Base-by-base conservation (phyloP, 2,113 vertebrate genomes). In the Panthera leo region DNA sequence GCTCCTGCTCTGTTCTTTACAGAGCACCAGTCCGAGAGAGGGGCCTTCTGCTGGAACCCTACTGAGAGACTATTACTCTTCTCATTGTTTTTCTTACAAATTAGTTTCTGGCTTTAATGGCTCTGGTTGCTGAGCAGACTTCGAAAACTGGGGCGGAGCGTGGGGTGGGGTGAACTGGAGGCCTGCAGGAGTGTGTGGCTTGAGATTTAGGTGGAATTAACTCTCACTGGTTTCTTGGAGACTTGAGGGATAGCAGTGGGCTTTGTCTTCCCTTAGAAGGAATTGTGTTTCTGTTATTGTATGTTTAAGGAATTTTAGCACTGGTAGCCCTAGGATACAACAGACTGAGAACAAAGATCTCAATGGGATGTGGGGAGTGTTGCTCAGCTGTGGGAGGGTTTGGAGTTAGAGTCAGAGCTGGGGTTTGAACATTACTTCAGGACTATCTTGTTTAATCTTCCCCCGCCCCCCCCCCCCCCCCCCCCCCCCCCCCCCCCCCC, bases 21-120 rank as follows among this genome's bases (percentile, higher is more conserved):
- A 45, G 39, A 12, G 2, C 63, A 3, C 27, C 2, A 19, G 92
- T 86, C 90, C 82, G 55, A 1, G 19, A 1, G 15, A 0, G 34
- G 94, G 85, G 84, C 15, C 85, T 78, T 89, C 91, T 86, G 18
- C 13, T 67, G 95, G 85, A 87, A 63, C 91, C 93, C 94, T 89
- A 70, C 55, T n/a, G 97, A 91, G 92, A 96, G 53, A 86, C 76
- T 34, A 95, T 92, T 88, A 95, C 80, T 97, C 68, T 97, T 93
- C 83, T 95, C 93, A 78, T 95, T 97, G 97, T 98, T 97, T 97
- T 94, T 90, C 93, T 97, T 96, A 94, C 88, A 96, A 91, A 98
- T 97, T 95, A 94, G 82, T 96, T 98, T 96, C 94, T 97, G 78
- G 78, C 75, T 91, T 97, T 96, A 97, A 98, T 71, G 90, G 96